Conservation (phyloP, 2,797 vertebrate genomes). For the Oreortyx pictus region DNA sequence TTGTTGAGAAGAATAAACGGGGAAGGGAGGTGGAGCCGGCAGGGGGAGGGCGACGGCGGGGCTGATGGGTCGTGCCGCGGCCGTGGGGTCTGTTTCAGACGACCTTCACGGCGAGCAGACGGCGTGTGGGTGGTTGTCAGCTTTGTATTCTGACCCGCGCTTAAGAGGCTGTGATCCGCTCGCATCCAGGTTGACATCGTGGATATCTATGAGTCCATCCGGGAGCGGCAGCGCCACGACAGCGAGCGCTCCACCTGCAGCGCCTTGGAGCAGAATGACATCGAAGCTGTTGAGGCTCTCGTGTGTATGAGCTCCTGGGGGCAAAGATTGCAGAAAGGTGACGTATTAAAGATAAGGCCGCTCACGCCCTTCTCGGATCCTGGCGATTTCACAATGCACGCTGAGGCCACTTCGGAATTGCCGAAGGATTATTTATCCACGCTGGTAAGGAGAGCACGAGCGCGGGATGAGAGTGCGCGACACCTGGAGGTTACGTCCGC, state of each 20-base stretch:
- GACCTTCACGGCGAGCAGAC: conserved; percentile 19
- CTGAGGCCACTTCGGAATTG: conserved; percentile 77
- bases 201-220: conserved; percentile 85
- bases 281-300: conserved; percentile 94
- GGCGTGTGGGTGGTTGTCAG: background rate
- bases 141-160: conserved; percentile 6
- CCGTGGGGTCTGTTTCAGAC: background rate
- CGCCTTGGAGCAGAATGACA: conserved; percentile 89
- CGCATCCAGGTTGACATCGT: conserved; percentile 82
- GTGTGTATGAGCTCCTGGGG: conserved; percentile 99
- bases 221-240: conserved; percentile 88
- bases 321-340: conserved; percentile 83
- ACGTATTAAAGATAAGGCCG: conserved; percentile 86
- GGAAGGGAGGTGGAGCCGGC: background rate
- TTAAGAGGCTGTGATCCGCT: conserved; percentile 20
- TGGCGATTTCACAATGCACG: conserved; percentile 84
- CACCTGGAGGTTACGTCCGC: background rate
- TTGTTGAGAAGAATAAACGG: background rate
- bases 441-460: conserved; percentile 83
- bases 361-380: conserved; percentile 95
- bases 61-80: background rate
- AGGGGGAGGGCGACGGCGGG: background rate
- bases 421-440: conserved; percentile 92
- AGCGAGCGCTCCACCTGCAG: conserved; percentile 84
- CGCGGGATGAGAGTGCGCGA: background rate